Evolutionary conservation across 1,140 invertebrate genomes (phyloP), one percentile per base, ranked within the genome.

Genomic region (Dryas iulia): DNA sequence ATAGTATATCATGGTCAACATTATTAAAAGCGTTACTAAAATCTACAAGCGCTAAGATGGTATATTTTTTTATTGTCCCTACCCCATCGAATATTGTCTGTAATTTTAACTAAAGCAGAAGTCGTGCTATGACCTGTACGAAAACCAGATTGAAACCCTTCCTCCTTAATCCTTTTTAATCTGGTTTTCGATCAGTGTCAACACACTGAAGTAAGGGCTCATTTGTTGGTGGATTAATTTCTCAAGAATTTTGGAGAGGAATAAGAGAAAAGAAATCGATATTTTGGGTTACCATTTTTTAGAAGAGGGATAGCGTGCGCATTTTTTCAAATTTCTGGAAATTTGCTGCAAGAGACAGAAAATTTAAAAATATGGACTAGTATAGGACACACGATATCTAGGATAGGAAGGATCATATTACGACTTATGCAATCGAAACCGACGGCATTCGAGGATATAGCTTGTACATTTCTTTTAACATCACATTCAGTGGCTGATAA

Each of bases 211-310:
- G 23, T 26, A 64, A 7, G 10, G 1, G 8, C 21, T 64, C 10
- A 63, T 31, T n/a, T 64, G 52, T 23, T 11, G 28, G 21, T 23
- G 21, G 14, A 33, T 47, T 54, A 64, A 11, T 12, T 26, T 24
- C 24, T 64, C 61, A 7, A 64, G 10, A n/a, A 64, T 28, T 64
- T 64, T 54, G n/a, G 26, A 64, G 12, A 64, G 52, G 61, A 64
- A 64, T 21, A 14, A 23, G 21, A 57, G n/a, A n/a, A n/a, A n/a
- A n/a, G n/a, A n/a, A n/a, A n/a, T n/a, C n/a, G 10, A 18, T 25
- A 18, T 10, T n/a, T 18, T 4, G 64, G 64, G 14, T 66, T 66
- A 25, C 1, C 7, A 28, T 66, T 66, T 59, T 59, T 66, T 11
- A 56, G 56, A 18, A 66, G 12, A 23, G 64, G 64, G n/a, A 59